phyloP scores from a whole-genome alignment of 1,140 invertebrate genomes.

The Planococcus citri region DNA sequence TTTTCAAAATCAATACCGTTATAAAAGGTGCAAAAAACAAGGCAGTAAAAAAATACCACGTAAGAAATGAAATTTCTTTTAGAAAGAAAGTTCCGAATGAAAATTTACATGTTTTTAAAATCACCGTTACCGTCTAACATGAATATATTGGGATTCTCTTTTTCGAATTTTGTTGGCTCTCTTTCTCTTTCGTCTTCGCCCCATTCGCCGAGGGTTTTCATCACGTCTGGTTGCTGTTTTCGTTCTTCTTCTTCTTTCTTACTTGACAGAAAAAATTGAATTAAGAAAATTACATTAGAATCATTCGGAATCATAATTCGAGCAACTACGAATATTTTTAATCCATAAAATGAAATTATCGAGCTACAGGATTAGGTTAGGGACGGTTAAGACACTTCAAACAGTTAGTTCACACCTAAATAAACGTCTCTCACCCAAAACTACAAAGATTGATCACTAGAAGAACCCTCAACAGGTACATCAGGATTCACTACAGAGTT shows the following conservation, averaged over 20 bases:
- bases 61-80: not conserved
- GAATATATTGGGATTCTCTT: slow-evolving; percentile 63
- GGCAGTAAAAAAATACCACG: not conserved
- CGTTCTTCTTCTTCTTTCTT: slow-evolving; percentile 52
- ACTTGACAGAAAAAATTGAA: slow-evolving; percentile 31
- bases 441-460: no score
- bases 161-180: slow-evolving; percentile 59
- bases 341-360: no score
- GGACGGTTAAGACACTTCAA: no score
- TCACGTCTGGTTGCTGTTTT: slow-evolving; percentile 53
- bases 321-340: not conserved
- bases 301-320: not conserved
- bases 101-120: slow-evolving; percentile 59
- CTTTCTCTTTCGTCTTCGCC: slow-evolving; percentile 52
- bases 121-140: slow-evolving; percentile 52
- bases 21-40: not conserved
- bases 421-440: no score
- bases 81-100: no score
- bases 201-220: slow-evolving; percentile 56
- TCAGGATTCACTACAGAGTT: no score
- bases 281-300: not conserved
- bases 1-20: no score
- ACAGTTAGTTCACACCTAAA: no score
- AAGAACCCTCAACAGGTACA: no score
- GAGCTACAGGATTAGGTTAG: no score